These are phyloP conservation scores for Diogma glabrata DNA, from an alignment of 2,888 invertebrate species.

Conservation along the genomic window DNA sequence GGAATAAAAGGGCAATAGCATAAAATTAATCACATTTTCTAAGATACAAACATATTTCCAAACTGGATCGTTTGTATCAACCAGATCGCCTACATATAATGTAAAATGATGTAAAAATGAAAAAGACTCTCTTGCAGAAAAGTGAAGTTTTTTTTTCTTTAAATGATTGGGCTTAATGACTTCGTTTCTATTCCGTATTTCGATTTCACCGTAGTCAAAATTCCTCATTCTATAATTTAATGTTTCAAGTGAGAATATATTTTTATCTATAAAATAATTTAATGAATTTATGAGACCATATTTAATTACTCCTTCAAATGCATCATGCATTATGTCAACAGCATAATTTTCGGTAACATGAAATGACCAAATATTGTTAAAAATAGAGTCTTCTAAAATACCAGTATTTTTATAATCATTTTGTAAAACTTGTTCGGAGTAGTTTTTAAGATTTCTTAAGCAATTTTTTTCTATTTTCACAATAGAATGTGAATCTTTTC, in stretches of 20 bases:
- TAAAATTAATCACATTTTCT: background rate
- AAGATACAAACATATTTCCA: constrained; percentile 10
- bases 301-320: constrained; percentile 15
- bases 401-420: constrained; percentile 14
- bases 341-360: constrained; percentile 16
- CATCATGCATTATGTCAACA: constrained; percentile 17
- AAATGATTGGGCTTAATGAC: constrained; percentile 13
- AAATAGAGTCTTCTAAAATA: constrained; percentile 15
- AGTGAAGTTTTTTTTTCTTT: constrained; percentile 15
- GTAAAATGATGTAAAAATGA: constrained; percentile 14
- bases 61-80: constrained; percentile 14
- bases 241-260: constrained; percentile 14
- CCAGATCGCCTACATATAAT: constrained; percentile 15
- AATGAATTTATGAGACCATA: constrained; percentile 9
- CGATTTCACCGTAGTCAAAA: constrained; percentile 16
- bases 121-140: constrained; percentile 15
- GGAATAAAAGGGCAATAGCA: background rate
- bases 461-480: background rate
- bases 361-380: constrained; percentile 15
- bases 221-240: constrained; percentile 15
- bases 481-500: no score
- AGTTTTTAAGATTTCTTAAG: background rate
- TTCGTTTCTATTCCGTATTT: constrained; percentile 12
- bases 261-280: constrained; percentile 11
- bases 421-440: constrained; percentile 10